Base-by-base conservation (phyloP, 2,113 vertebrate genomes). In the Kryptolebias marmoratus region DNA sequence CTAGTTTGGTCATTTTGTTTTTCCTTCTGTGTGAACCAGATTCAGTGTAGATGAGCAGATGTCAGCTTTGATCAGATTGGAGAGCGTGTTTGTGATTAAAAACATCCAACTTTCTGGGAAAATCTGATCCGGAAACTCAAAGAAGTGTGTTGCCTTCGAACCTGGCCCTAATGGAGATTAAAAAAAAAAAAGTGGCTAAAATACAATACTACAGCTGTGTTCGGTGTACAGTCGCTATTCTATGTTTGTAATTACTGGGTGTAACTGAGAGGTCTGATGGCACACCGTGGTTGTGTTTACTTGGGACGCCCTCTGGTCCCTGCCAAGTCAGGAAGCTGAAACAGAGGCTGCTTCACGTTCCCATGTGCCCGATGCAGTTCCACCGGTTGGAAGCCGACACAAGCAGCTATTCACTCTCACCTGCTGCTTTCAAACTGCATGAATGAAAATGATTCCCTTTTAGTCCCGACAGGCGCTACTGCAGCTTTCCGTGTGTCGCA, bases 241-340 rank as follows among this genome's bases (percentile, higher is more conserved):
- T 84, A 75, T 75, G 71, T 80, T 82, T 84, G 32, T 66, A 73
- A 82, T 81, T 78, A 68, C 72, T 78, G 76, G 87, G 87, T 80
- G 79, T 81, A 74, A 79, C 84, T 79, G 82, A 27, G 81, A 76
- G 22, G 66, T 80, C 57, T 76, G 48, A 81, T 63, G 62, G 61
- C 47, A 52, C 59, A 53, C 12, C 77, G 73, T 73, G 8, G 81
- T 71, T 67, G 71, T 80, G 80, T 83, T 80, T 68, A 63, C 47
- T 61, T 59, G 71, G 48, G 77, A 81, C 42, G 28, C 60, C 62
- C 71, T 71, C 49, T 16, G 63, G 44, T 78, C 69, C 22, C 65
- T 75, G 77, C 77, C 69, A 73, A 59, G 68, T 42, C 58, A 39
- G 57, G 62, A 64, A 57, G 71, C 78, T 60, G 62, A 67, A 66